A percentile compares a stretch with the other conserved stretches of the same genome.
These are phyloP conservation scores for Ylistrum balloti DNA, from an alignment of 1,140 invertebrate genomes.

Conservation along the genomic window DNA sequence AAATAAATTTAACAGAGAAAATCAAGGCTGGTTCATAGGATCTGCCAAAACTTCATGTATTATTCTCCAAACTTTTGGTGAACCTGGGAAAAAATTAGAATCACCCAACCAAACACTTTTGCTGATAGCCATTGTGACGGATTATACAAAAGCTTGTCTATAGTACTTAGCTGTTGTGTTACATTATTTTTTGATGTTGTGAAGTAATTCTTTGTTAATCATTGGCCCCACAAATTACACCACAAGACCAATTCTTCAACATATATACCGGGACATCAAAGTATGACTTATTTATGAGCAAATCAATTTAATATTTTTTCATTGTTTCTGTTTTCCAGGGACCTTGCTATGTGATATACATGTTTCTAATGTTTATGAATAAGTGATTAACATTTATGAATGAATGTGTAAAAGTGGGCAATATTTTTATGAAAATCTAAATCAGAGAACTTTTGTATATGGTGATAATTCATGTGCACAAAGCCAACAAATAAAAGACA, in stretches of 20 bases:
- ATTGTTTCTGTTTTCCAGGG: background rate
- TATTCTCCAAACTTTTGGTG: too few species aligned
- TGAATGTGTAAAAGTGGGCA: background rate
- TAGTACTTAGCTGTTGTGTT: background rate
- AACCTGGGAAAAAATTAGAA: too few species aligned
- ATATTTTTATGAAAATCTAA: slow-evolving; percentile 28
- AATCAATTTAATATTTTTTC: background rate
- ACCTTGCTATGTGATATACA: too few species aligned
- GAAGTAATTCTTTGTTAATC: too few species aligned
- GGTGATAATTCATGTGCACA: background rate
- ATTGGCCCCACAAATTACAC: too few species aligned
- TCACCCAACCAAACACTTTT: too few species aligned
- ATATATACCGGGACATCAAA: background rate
- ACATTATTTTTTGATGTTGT: background rate
- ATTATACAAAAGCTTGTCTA: too few species aligned
- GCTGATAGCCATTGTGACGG: too few species aligned
- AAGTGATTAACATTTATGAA: background rate
- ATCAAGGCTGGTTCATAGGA: too few species aligned
- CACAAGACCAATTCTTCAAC: background rate
- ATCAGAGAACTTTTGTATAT: background rate
- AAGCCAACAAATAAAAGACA: background rate
- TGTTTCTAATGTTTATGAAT: background rate
- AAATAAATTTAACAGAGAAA: too few species aligned
- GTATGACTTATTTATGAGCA: background rate
- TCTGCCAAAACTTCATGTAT: too few species aligned